Evolutionary conservation across 2,888 invertebrate species (phyloP), one percentile per base, ranked within the genome.

Genomic region (Xiphydria camelus): DNA sequence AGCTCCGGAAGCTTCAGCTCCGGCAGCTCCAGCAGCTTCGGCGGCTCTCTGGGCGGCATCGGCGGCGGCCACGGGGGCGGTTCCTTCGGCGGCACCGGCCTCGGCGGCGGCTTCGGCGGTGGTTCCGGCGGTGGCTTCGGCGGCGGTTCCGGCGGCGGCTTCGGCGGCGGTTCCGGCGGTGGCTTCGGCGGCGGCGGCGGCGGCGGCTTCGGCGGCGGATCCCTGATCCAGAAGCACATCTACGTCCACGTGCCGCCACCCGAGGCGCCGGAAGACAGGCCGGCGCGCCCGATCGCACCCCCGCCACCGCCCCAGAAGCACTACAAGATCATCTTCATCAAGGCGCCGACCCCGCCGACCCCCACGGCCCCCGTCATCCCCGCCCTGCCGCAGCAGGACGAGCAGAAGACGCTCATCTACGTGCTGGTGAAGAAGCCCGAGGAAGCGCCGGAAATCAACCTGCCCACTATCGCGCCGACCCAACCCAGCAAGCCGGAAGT

Each of bases 251-350:
- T 92, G 9, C 91, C 92, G 38, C 91, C 91, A 68, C 90, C 88
- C 81, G 91, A 91, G 76, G 68, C 74, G 4, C 89, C 86, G n/a
- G 85, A 86, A 62, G 81, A 82, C 66, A 81, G 84, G 62, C 81
- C 83, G 40, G 80, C 81, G 53, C 83, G 86, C 62, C 82, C 86
- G 45, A 83, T 89, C 59, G 77, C 78, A 4, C 80, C 82, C 12
- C 79, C 85, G 1, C 85, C 86, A 36, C 86, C 88, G 55, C 82
- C 91, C 34, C 91, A 91, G 77, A 91, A 91, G 68, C 91, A 91
- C 77, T 91, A 92, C 83, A 92, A 92, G 75, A 92, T 92, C 75
- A 91, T 92, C 79, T 92, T 92, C 83, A 92, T 92, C 78, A 92
- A 92, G 81, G 91, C 91, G 43, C 91, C 91, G 65, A 85, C 91